Base-by-base conservation (phyloP, 2,888 invertebrate species). In the Ethmia dodecea region DNA sequence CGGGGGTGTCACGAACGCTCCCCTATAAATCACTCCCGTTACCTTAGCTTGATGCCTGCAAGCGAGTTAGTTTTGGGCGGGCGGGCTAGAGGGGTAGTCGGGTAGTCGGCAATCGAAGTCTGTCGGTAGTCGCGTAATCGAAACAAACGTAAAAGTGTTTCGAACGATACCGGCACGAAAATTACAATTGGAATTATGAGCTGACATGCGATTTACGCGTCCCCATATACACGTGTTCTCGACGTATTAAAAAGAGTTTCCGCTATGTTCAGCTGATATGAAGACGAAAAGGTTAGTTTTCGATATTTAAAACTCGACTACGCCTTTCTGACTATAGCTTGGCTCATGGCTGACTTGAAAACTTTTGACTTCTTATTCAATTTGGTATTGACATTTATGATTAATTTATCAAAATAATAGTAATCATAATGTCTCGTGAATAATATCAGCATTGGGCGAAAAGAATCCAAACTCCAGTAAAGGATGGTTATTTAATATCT, bases 11-110 rank as follows among this genome's bases (percentile, higher is more conserved):
- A 80, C 73, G 78, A 67, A 71, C 46, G 56, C 55, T 50, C 43
- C 52, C 53, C 54, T 64, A 76, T 75, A 79, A 81, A 80, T 81
- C 74, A 76, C 57, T 58, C 52, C 59, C 69, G 65, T 66, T 61
- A 60, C 51, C 49, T 55, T 49, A 48, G 54, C 47, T 46, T 57
- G 56, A 59, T 55, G 49, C 44, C 49, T 22, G 5, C 4, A 8
- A 22, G 26, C 5, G 1, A 26, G 55, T 45, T 72, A 79, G 81
- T 81, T 49, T 42, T 45, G 71, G 67, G 72, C 68, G 75, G 75
- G 79, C 72, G 69, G 68, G 60, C 78, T 65, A 43, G 47, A 42
- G 47, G 49, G 45, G 42, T 52, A 58, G 69, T 52, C 63, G 70
- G 44, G 38, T 27, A 26, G 41, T 31, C 50, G 41, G 10, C 12